Evolutionary conservation across 2,797 vertebrate genomes (phyloP), one percentile per base, ranked within the genome.

Genomic region (Furcifer pardalis): DNA sequence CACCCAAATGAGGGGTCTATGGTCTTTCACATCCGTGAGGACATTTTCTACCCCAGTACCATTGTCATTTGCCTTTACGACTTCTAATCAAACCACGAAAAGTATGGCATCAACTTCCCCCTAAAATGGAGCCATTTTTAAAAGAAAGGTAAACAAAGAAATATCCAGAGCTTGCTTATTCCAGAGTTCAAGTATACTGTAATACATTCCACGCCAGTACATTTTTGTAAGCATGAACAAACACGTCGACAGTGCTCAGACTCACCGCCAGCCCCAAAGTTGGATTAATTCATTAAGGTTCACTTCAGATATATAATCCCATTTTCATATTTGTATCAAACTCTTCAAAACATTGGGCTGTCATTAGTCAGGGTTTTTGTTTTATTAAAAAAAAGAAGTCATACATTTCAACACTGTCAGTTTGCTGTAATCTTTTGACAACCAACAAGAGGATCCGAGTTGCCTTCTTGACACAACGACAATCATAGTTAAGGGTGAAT

Each of bases 181-280:
- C 79, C 77, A 60, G 30, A 23, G 52, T 42, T 82, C 49, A 30
- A 12, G 44, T 84, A 73, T n/a, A 84, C 56, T 21, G 83, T 1
- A 7, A 60, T 42, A 52, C 81, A 59, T 89, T 88, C 82, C 88
- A 89, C 84, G 91, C 88, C 75, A n/a, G 81, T 17, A 79, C 46
- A 46, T 84, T 84, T n/a, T 88, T 86, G 83, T 49, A 65, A 86
- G 86, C 88, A 63, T 83, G 85, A 89, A 81, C 81, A 86, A 75
- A 90, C 81, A 30, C 60, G 86, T 63, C 84, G 89, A 84, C 49
- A 88, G 27, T 40, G 19, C 30, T 81, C 62, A 87, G 79, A 49
- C 46, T 85, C 79, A 84, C 79, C 71, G 71, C 74, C 56, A 89
- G 71, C 42, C 15, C 80, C 68, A 1, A 87, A 76, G 82, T 79